Evolutionary conservation across 2,797 vertebrate genomes (phyloP), one percentile per base, ranked within the genome.

Genomic region (Syndactyla subalaris): DNA sequence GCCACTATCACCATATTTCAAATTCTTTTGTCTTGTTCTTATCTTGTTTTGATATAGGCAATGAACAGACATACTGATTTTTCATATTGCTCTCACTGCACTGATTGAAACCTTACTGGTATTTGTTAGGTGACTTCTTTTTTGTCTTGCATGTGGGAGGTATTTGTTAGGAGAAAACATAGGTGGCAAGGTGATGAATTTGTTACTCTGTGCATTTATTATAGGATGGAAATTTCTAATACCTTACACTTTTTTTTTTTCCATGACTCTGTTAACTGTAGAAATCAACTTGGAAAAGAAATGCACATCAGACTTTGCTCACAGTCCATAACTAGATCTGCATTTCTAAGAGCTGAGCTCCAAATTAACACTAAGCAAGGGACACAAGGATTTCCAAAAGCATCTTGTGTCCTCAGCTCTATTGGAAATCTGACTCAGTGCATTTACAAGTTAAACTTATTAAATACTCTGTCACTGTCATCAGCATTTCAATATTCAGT

Each of bases 371-470:
- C 39, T 45, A 9, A 83, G 14, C 36, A 39, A 59, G 29, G 43
- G 46, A 34, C 38, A 49, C 6, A n/a, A 66, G 24, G 38, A 7
- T 80, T 92, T 95, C 73, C 41, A 83, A 78, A 83, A 62, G 22
- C 27, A 38, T 67, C 51, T 5, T 12, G 19, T 46, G 41, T 79
- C 81, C 48, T 77, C 62, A 59, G 39, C 27, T 86, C 38, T 21
- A 6, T 9, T 70, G 52, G 71, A 94, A 95, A 86, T 76, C 43
- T 57, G 59, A 38, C 71, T 43, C 8, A 26, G 30, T 65, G 27
- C 38, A 58, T 84, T 85, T 72, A 23, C 77, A 92, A 88, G 41
- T 95, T 62, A 76, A 93, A 83, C 58, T 93, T 85, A 70, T 43
- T 38, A 55, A 76, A 81, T 58, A 39, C 32, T 76, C 80, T 84